Evolutionary conservation across 2,797 vertebrate genomes (phyloP), one percentile per base, ranked within the genome.

Genomic region (Ficedula albicollis): DNA sequence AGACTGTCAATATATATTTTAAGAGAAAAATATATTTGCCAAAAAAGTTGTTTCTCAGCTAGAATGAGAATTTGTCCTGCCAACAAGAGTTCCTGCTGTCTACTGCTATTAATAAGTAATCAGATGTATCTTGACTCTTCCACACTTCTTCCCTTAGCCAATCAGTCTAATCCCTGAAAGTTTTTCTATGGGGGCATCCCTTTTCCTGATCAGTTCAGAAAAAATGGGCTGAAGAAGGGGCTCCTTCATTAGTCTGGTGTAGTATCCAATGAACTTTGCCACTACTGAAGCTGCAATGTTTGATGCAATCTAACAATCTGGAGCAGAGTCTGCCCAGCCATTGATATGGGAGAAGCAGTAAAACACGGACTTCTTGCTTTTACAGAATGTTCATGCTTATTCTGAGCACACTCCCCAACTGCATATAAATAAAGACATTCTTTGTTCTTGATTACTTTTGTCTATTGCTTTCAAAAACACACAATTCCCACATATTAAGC

Each of bases 101-200:
- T 67, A 8, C 3, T 64, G 17, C 6, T 49, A 18, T 36, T 48
- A 23, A 7, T 66, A 46, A 84, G 5, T 36, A 82, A 74, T 44
- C 27, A 38, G 66, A 49, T 4, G 18, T 27, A 34, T 22, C 48
- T 72, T 19, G 6, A 25, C 20, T 86, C 13, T 84, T 74, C 20
- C 13, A 56, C 12, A 13, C 32, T 34, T n/a, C 34, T 36, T 22
- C 5, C 13, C 19, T 72, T 52, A 54, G 16, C 19, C 21, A 32
- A 1, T 60, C 23, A 49, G 15, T 22, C 2, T 44, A 51, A 44
- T 4, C 9, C 38, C 41, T 60, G 16, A n/a, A 80, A 58, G 25
- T 4, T 20, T 3, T 54, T 20, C 62, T 55, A 0, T 38, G 21
- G 17, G 15, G 25, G 1, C 11, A 49, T 32, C 16, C 38, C 3